Evolutionary conservation across 35 echinoderm and acorn worm genomes (phyloP).

Genomic region (Strongylocentrotus purpuratus): DNA sequence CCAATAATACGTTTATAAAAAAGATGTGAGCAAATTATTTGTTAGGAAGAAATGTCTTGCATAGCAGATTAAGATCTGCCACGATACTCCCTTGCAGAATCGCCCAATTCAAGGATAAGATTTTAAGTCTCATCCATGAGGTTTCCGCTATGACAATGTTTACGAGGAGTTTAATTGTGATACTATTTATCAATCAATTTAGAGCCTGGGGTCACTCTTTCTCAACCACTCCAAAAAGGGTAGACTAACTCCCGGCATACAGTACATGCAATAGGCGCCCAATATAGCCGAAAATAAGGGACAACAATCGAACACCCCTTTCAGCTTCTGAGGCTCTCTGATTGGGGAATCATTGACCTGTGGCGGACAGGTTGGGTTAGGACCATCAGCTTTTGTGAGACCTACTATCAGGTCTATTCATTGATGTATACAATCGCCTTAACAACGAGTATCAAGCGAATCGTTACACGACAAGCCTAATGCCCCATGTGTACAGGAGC

Average conservation of each 20-base stretch:
- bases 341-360: neutral
- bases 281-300: neutral
- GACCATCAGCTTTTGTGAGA: neutral
- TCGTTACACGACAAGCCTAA: neutral
- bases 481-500: neutral
- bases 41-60: too few species aligned
- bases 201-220: neutral
- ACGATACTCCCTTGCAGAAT: neutral
- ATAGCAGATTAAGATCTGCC: too few species aligned
- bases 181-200: neutral
- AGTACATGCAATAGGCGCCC: too few species aligned
- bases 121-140: neutral
- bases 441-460: neutral
- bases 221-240: neutral
- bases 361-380: neutral
- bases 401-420: neutral
- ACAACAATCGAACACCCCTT: neutral
- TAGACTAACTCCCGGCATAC: neutral
- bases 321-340: neutral
- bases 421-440: constrained; percentile 37
- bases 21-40: too few species aligned
- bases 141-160: neutral
- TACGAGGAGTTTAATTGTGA: neutral
- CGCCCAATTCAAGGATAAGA: neutral
- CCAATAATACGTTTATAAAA: too few species aligned